Percentiles rank a stretch among this genome's conserved stretches.
Conservation (phyloP, 2,888 invertebrate species). For the Calliphora vomitoria region DNA sequence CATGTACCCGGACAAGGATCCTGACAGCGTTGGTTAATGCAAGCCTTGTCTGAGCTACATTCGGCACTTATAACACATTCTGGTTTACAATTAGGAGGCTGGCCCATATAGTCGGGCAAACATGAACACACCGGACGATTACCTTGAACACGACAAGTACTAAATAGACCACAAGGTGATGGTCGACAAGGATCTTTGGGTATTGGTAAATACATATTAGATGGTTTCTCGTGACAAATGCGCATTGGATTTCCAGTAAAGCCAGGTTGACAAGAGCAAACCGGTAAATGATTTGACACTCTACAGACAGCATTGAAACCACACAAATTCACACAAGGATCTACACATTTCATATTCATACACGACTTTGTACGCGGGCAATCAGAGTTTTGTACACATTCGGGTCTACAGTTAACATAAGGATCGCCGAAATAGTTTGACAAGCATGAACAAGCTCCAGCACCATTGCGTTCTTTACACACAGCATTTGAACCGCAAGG, state of each 20-base stretch:
- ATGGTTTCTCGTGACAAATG: constrained; percentile 88
- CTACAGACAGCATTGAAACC: constrained; percentile 93
- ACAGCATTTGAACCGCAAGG: constrained; percentile 95
- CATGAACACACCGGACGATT: constrained; percentile 91
- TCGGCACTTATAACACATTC: constrained; percentile 92
- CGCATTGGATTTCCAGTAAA: constrained; percentile 92
- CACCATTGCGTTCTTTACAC: constrained; percentile 92
- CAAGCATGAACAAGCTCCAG: constrained; percentile 92
- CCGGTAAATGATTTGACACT: constrained; percentile 92
- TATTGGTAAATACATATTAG: constrained; percentile 82
- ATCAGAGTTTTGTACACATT: constrained; percentile 94
- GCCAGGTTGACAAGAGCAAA: constrained; percentile 90
- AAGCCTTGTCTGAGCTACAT: constrained; percentile 89
- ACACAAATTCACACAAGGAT: constrained; percentile 93
- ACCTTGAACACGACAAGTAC: constrained; percentile 86
- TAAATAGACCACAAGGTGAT: constrained; percentile 86
- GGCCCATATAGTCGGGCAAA: constrained; percentile 88
- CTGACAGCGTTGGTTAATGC: constrained; percentile 90
- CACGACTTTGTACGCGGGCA: constrained; percentile 92
- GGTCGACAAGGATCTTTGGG: constrained; percentile 85
- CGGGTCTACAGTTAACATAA: constrained; percentile 93
- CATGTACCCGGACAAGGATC: constrained; percentile 92
- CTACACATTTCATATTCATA: constrained; percentile 92
- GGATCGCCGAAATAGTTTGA: constrained; percentile 94
- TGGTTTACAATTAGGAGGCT: constrained; percentile 90